These are phyloP conservation scores for Indicator indicator DNA, from an alignment of 2,113 vertebrate species.

Conservation along the genomic window DNA sequence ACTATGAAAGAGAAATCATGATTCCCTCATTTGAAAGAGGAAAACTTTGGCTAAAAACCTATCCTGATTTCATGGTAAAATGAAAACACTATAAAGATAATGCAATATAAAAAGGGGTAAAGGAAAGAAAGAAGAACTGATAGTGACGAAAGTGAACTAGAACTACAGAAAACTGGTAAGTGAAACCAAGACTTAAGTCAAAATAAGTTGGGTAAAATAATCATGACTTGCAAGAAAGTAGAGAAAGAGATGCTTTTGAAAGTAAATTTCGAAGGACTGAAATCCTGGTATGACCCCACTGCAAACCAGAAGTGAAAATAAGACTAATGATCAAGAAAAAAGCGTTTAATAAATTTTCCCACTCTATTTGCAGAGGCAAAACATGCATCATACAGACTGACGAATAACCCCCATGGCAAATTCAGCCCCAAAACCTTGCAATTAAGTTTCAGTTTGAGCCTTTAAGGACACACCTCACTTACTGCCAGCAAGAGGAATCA, in stretches of 20 bases:
- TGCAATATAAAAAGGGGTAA: background rate
- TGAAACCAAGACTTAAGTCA: background rate
- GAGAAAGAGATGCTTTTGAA: background rate
- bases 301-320: background rate
- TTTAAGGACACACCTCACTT: background rate
- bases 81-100: background rate
- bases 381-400: background rate
- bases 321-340: background rate
- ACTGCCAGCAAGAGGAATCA: background rate
- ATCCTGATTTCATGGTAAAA: background rate
- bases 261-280: background rate
- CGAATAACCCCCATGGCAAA: background rate
- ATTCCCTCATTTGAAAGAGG: background rate
- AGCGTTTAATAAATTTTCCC: background rate
- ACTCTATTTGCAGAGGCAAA: background rate
- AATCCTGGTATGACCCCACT: background rate
- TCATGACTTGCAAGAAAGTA: background rate
- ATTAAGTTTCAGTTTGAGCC: accelerated
- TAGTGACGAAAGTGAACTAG: background rate
- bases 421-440: background rate
- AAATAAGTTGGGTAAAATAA: background rate
- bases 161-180: background rate
- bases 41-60: background rate
- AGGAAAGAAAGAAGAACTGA: background rate
- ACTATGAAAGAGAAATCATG: background rate